phyloP scores from a whole-genome alignment of 2,797 vertebrate species.

The Clarias fuscus region DNA sequence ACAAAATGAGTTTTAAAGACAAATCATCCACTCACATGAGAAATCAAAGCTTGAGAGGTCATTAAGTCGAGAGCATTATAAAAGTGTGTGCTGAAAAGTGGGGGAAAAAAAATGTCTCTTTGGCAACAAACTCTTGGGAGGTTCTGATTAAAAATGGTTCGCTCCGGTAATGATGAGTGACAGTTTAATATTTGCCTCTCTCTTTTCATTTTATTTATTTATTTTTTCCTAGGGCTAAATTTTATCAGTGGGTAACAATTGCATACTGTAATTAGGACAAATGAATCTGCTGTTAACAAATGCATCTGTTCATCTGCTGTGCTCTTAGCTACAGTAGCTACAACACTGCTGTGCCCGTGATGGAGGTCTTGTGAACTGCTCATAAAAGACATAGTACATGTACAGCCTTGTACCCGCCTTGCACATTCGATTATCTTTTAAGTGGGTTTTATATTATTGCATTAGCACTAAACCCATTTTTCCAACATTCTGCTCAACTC shows the following conservation, averaged over 20 bases:
- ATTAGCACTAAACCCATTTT: no score
- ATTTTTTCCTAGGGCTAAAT: background rate
- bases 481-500: background rate
- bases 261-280: background rate
- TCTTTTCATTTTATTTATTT: background rate
- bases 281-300: background rate
- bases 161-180: background rate
- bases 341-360: background rate
- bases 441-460: slow-evolving; percentile 49
- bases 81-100: background rate
- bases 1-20: slow-evolving; percentile 5
- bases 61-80: slow-evolving; percentile 11
- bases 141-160: background rate
- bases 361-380: slow-evolving; percentile 23
- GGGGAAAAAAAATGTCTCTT: background rate
- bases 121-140: background rate
- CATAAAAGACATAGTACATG: slow-evolving; percentile 27
- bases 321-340: slow-evolving; percentile 9
- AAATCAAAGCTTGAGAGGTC: slow-evolving; percentile 47
- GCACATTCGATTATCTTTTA: slow-evolving; percentile 50
- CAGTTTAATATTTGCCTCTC: background rate
- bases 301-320: background rate
- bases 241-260: background rate
- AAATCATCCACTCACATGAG: slow-evolving; percentile 45
- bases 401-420: slow-evolving; percentile 31